phyloP scores from a whole-genome alignment of 2,888 invertebrate species.

The Leptopilina syphax region DNA sequence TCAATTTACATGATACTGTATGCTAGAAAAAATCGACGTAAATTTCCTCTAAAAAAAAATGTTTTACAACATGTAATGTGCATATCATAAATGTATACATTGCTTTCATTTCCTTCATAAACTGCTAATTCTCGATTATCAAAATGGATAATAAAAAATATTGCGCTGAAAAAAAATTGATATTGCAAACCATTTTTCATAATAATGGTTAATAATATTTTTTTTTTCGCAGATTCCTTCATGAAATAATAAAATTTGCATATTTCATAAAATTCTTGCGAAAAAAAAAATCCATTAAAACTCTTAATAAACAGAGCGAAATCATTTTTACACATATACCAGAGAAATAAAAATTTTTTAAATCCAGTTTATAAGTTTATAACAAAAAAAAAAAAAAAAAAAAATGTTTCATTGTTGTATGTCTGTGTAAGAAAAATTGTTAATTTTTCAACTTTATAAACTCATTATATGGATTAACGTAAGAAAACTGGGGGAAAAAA shows the following conservation, averaged over 20 bases:
- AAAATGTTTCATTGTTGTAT: no score
- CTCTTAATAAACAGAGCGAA: no score
- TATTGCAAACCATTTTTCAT: background rate
- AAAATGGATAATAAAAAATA: background rate
- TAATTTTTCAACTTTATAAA: slow-evolving; percentile 5
- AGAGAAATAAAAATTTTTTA: no score
- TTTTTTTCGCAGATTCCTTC: no score
- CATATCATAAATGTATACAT: slow-evolving; percentile 7
- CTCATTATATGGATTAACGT: background rate
- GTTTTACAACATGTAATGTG: slow-evolving; percentile 11
- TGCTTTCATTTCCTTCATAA: background rate
- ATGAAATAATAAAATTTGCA: no score
- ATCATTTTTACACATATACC: no score
- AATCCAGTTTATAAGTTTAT: no score
- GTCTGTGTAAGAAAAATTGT: background rate
- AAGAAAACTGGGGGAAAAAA: background rate
- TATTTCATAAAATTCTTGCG: no score
- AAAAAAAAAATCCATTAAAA: no score
- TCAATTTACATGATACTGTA: background rate
- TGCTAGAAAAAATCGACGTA: background rate
- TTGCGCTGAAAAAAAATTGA: background rate
- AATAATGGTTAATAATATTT: background rate
- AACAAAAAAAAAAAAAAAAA: no score
- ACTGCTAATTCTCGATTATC: slow-evolving; percentile 1
- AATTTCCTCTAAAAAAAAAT: slow-evolving; percentile 25